A percentile compares a stretch with the other conserved stretches of the same genome.
These are phyloP conservation scores for Hyperoodon ampullatus DNA, from an alignment of 2,113 vertebrate genomes.

Conservation along the genomic window DNA sequence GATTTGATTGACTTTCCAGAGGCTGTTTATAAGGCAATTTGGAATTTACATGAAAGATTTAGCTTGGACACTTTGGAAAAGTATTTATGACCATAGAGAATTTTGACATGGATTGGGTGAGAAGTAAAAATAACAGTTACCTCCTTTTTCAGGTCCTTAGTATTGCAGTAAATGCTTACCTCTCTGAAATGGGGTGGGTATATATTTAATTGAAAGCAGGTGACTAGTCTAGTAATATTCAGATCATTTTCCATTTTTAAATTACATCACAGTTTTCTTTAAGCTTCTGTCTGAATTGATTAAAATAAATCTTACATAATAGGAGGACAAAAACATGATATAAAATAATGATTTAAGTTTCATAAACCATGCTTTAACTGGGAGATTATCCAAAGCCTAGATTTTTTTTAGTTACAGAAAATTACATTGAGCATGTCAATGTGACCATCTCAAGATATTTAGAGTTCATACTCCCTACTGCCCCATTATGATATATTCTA, in stretches of 20 bases:
- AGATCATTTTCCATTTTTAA: conserved; percentile 16
- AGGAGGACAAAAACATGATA: neutral
- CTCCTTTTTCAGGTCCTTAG: neutral
- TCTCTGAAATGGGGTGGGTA: neutral
- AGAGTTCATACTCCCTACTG: neutral
- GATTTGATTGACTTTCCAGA: neutral
- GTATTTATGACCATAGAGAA: neutral
- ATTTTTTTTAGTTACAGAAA: conserved; percentile 48
- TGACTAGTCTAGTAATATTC: neutral
- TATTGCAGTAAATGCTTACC: neutral
- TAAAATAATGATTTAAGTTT: conserved; percentile 2
- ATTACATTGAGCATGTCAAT: neutral
- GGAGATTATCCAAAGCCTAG: neutral
- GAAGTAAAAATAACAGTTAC: neutral
- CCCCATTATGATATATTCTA: neutral
- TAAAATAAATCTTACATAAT: neutral
- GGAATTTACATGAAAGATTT: neutral
- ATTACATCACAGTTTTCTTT: neutral
- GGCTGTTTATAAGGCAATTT: neutral
- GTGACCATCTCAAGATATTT: conserved; percentile 38
- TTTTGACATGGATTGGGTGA: neutral
- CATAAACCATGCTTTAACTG: neutral
- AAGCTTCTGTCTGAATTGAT: neutral
- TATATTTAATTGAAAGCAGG: neutral
- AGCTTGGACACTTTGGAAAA: neutral